Conservation (phyloP, 1,140 invertebrate species). For the Holotrichia oblita region DNA sequence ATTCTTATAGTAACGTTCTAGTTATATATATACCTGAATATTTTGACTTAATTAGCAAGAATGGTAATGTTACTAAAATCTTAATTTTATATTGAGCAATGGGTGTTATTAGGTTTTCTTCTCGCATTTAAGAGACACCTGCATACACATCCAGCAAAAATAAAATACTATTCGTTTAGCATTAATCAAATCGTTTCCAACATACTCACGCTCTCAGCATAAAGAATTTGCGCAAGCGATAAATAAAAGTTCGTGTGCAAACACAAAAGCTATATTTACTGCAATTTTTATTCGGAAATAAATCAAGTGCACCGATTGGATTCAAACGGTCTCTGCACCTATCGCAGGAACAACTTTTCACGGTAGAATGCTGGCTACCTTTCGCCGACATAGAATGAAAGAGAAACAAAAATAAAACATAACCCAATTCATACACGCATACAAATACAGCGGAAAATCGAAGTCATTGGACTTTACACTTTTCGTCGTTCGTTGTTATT, state of each 20-base stretch:
- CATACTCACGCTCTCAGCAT: background rate
- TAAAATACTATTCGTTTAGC: background rate
- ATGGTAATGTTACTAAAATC: too few relatives aligned
- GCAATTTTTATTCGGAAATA: conserved; percentile 30
- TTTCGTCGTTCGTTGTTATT: background rate
- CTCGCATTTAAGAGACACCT: background rate
- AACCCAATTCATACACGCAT: background rate
- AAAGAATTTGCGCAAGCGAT: background rate
- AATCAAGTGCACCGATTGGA: conserved; percentile 22
- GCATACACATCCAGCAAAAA: background rate
- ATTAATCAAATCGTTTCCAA: conserved; percentile 6
- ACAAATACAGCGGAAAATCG: background rate
- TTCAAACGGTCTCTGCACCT: conserved; percentile 12
- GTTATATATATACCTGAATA: too few relatives aligned
- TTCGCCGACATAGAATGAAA: background rate
- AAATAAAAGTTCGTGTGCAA: conserved; percentile 10
- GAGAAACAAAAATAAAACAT: background rate
- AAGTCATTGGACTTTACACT: conserved; percentile 14
- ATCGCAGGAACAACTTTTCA: conserved; percentile 24
- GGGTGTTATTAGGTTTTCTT: background rate
- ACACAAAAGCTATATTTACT: conserved; percentile 30
- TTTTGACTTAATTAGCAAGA: too few relatives aligned
- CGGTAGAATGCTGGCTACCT: conserved; percentile 1
- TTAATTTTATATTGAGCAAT: too few relatives aligned
- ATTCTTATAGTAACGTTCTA: too few relatives aligned